These are phyloP conservation scores for Ptychodera flava DNA, from an alignment of 35 echinoderm and acorn worm genomes.

Conservation along the genomic window DNA sequence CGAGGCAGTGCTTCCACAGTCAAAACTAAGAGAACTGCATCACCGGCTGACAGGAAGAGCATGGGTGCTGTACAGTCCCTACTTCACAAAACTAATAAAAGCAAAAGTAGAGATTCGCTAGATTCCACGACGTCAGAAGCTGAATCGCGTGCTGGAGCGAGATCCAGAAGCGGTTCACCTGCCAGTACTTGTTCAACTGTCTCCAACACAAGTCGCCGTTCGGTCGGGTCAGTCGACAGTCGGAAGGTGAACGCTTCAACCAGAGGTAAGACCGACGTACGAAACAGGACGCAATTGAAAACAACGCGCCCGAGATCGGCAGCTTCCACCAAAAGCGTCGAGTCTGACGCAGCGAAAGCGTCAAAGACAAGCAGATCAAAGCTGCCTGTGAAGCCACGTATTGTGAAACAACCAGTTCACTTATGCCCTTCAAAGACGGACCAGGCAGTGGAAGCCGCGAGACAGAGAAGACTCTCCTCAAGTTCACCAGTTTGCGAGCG, in stretches of 20 bases:
- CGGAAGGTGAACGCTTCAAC: not conserved
- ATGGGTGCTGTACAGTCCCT: not conserved
- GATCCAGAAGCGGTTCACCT: not conserved
- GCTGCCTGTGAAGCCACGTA: no score
- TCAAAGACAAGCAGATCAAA: not conserved
- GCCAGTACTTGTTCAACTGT: slow-evolving; percentile 15
- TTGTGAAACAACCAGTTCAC: no score
- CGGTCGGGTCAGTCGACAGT: not conserved
- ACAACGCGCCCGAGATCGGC: not conserved
- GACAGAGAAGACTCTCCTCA: not conserved
- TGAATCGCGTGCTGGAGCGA: not conserved
- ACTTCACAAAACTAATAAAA: not conserved
- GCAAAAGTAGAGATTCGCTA: not conserved
- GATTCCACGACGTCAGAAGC: not conserved
- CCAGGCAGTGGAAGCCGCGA: not conserved
- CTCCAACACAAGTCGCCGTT: not conserved
- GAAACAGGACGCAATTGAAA: not conserved
- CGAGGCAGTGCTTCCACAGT: no score
- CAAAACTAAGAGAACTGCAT: no score
- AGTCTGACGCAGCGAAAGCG: not conserved
- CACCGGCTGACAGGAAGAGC: no score
- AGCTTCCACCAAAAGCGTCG: not conserved
- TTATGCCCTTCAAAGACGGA: not conserved
- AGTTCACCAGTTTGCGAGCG: not conserved
- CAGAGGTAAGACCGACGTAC: not conserved